Conservation (phyloP, 2,113 vertebrate species). For the Pelecanoides urinatrix region DNA sequence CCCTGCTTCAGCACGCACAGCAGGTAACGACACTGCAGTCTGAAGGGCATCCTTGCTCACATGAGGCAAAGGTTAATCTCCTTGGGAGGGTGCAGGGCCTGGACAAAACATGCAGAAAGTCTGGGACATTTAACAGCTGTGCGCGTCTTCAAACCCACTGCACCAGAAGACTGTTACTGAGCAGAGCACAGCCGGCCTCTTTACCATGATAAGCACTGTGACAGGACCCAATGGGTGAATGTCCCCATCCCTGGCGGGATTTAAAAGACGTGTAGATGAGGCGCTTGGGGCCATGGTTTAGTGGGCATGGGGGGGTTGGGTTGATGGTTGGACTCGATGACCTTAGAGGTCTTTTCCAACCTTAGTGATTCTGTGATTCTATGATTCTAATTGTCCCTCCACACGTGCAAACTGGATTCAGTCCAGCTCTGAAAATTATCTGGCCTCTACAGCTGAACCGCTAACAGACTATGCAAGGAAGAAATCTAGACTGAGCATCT, state of each 20-base stretch:
- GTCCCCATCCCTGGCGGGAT: too few relatives aligned
- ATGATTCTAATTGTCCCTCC: too few relatives aligned
- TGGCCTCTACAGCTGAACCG: background rate
- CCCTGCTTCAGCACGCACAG: background rate
- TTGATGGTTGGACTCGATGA: too few relatives aligned
- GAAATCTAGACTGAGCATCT: background rate
- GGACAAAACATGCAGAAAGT: background rate
- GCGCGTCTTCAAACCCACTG: background rate
- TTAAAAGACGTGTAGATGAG: too few relatives aligned
- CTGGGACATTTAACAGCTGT: background rate
- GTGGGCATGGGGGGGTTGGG: too few relatives aligned
- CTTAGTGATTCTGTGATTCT: too few relatives aligned
- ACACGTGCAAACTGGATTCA: background rate
- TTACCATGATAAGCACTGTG: background rate
- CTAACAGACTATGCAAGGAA: background rate
- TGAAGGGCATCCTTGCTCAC: background rate
- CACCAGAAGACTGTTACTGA: background rate
- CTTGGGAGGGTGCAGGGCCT: background rate
- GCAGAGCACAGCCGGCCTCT: background rate
- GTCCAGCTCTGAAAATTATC: background rate
- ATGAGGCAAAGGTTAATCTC: accelerated
- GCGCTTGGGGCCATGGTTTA: too few relatives aligned
- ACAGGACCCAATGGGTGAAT: background rate
- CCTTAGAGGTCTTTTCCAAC: too few relatives aligned
- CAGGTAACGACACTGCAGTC: slow-evolving; percentile 38